Evolutionary conservation across 2,797 vertebrate genomes (phyloP).

Genomic region (Ceryle rudis): DNA sequence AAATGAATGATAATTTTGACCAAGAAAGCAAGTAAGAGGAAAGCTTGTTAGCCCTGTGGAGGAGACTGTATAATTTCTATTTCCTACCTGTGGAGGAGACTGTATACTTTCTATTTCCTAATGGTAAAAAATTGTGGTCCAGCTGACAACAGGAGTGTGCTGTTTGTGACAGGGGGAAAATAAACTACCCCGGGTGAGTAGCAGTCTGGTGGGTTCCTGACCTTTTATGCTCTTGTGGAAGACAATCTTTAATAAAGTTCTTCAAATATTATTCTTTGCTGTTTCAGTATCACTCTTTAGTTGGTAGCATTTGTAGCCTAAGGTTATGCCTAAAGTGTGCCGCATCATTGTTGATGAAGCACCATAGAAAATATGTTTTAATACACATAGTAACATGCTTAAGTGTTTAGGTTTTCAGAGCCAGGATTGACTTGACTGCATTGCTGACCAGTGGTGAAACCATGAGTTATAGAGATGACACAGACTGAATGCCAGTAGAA

Average conservation of each 20-base stretch:
- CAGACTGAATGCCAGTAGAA: not conserved
- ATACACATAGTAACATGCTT: not conserved
- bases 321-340: not conserved
- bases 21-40: not conserved
- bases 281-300: not conserved
- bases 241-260: not conserved
- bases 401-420: not conserved
- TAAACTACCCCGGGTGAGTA: not conserved
- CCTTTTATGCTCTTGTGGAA: not conserved
- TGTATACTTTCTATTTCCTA: not conserved
- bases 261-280: not conserved
- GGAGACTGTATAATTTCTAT: too few relatives aligned
- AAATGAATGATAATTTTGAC: not conserved
- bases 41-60: not conserved
- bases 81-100: not conserved
- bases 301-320: not conserved
- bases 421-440: not conserved
- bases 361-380: not conserved
- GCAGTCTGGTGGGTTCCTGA: not conserved
- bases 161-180: not conserved
- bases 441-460: not conserved
- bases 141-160: not conserved
- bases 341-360: not conserved
- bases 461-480: not conserved
- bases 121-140: not conserved